A percentile compares a stretch with the other conserved stretches of the same genome.
These are phyloP conservation scores for Lepidurus apus DNA, from an alignment of 1,140 invertebrate species.

Conservation along the genomic window DNA sequence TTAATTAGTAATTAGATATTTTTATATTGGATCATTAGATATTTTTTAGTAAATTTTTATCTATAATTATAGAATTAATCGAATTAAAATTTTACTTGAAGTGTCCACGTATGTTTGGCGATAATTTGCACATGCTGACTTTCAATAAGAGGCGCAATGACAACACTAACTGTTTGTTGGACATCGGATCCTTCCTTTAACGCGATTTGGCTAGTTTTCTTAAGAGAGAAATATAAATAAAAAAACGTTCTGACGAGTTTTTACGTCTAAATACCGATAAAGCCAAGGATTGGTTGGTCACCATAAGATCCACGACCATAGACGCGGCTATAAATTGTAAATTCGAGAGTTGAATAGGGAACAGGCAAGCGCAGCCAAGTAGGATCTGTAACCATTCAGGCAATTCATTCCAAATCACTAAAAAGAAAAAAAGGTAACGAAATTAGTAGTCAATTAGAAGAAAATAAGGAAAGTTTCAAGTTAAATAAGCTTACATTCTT, in stretches of 20 bases:
- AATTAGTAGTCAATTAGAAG: neutral
- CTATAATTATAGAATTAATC: neutral
- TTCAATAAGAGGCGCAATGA: slow-evolving; percentile 61
- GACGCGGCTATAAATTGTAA: slow-evolving; percentile 64
- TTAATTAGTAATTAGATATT: neutral
- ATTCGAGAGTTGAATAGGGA: slow-evolving; percentile 49
- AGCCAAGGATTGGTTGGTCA: slow-evolving; percentile 46
- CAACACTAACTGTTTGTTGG: slow-evolving; percentile 57
- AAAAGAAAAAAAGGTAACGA: neutral
- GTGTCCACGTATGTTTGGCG: slow-evolving; percentile 58
- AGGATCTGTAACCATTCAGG: slow-evolving; percentile 71
- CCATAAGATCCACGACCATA: slow-evolving; percentile 68
- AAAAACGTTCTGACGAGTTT: neutral
- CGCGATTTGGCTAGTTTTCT: neutral
- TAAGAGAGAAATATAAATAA: neutral
- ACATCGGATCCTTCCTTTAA: slow-evolving; percentile 33
- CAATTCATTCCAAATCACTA: slow-evolving; percentile 42
- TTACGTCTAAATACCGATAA: slow-evolving; percentile 34
- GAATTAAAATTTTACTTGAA: slow-evolving; percentile 51
- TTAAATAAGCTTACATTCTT: neutral
- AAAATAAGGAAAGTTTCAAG: neutral
- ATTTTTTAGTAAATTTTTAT: neutral
- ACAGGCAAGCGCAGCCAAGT: slow-evolving; percentile 61
- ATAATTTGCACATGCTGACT: slow-evolving; percentile 58
- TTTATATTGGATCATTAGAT: neutral